Percentiles rank a stretch among this genome's conserved stretches.
Evolutionary conservation across 2,797 vertebrate genomes (phyloP).

Genomic region (Propithecus deckenii): DNA sequence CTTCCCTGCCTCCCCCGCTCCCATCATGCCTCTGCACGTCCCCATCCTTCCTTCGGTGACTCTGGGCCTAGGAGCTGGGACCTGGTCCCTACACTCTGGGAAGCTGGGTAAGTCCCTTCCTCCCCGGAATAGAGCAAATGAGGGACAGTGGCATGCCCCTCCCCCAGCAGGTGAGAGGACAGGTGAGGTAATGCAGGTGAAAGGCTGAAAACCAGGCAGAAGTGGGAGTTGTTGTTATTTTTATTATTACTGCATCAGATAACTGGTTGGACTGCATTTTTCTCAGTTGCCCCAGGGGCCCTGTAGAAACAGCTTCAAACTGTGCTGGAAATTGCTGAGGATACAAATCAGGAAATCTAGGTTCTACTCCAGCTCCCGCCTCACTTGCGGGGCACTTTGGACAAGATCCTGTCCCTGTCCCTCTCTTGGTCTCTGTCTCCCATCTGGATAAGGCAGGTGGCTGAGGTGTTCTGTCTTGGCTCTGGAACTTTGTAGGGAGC

Average conservation of each 20-base stretch:
- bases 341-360: not conserved
- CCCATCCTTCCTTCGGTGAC: not conserved
- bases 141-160: not conserved
- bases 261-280: constrained; percentile 78
- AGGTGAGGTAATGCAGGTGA: not conserved
- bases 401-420: not conserved
- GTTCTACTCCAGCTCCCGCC: not conserved
- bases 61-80: not conserved
- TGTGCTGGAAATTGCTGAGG: not conserved
- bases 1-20: not conserved
- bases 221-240: constrained; percentile 65
- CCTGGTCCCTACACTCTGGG: not conserved
- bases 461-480: fast-evolving
- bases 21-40: not conserved
- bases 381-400: not conserved
- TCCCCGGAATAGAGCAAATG: not conserved
- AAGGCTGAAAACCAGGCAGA: not conserved
- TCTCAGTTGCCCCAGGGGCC: constrained; percentile 42
- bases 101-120: not conserved
- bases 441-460: fast-evolving
- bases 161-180: not conserved
- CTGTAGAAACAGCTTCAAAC: constrained; percentile 51
- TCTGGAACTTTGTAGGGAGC: not conserved
- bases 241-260: constrained; percentile 68
- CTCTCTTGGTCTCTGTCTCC: not conserved